Percentiles rank a stretch among this genome's conserved stretches.
These are phyloP conservation scores for Octonoba sinensis DNA, from an alignment of 2,888 invertebrate genomes.

Conservation along the genomic window DNA sequence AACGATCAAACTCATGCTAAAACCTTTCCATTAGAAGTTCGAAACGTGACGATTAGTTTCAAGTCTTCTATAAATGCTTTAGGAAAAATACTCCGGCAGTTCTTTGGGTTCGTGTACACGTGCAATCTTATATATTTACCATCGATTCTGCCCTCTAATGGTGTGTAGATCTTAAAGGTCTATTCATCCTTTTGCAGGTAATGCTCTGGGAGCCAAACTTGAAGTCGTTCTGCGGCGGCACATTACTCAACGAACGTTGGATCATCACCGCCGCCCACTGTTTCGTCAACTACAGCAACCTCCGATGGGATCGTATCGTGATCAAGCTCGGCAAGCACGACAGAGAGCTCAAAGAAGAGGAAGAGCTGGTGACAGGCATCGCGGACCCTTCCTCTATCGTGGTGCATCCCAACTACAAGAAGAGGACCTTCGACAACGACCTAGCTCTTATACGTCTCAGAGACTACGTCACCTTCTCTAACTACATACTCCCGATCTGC, in stretches of 20 bases:
- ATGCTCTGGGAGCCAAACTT: constrained; percentile 67
- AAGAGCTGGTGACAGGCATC: constrained; percentile 65
- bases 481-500: constrained; percentile 67
- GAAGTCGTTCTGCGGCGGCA: constrained; percentile 68
- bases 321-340: constrained; percentile 68
- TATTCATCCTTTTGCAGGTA: constrained; percentile 53
- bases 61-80: no score
- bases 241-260: constrained; percentile 67
- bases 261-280: constrained; percentile 68
- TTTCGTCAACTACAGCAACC: constrained; percentile 58
- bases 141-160: no score
- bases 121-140: no score
- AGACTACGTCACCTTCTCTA: constrained; percentile 66
- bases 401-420: constrained; percentile 66
- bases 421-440: constrained; percentile 68
- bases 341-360: constrained; percentile 64
- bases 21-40: no score
- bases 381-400: constrained; percentile 62
- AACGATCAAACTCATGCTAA: no score
- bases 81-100: no score
- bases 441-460: constrained; percentile 66
- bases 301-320: constrained; percentile 51
- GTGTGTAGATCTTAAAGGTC: no score
- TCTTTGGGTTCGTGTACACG: no score
- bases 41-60: no score